Evolutionary conservation across 1,140 invertebrate genomes (phyloP), one percentile per base, ranked within the genome.

Genomic region (Sarcophaga bullata): DNA sequence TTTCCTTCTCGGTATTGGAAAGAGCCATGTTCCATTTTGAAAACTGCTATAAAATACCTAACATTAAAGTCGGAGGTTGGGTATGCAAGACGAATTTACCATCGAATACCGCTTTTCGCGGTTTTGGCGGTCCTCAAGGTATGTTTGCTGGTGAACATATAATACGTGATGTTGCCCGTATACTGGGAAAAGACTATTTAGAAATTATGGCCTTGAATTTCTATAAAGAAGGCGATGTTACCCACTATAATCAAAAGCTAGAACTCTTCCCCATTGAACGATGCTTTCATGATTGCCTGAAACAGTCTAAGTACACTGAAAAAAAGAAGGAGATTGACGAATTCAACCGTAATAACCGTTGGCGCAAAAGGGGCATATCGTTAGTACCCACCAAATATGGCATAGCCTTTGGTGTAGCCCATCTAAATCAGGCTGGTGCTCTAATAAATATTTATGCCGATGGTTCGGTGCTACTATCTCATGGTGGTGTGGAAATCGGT

Each of bases 401-500:
- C 1, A 95, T 98, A 82, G 94, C 95, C 0, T 99, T 98, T 87
- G 95, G 94, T 0, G 92, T 94, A 8, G 91, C 93, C 80, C 94
- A 95, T 85, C 89, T 99, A 68, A 98, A 99, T 90, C 97, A 99
- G 92, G 94, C 93, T 19, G 97, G 96, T 50, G 96, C 97, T 6
- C 91, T 99, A 19, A 92, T 99, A n/a, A 93, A 97, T 25, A 92
- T 99, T 25, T 99, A 99, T 87, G 92, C 91, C 0, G 98, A 99
- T 91, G 98, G 98, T 1, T 97, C 97, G 0, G 96, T 99, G 7
- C 91, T 99, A 4, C 86, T 99, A n/a, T 94, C 94, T 47, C 97
- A 98, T 89, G 96, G 96, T 68, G 98, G 97, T 17, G 95, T 95
- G 17, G 98, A 99, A 92, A 99, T 99, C 95, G 98, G 98, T 0